phyloP scores from a whole-genome alignment of 2,888 invertebrate genomes.

The Odontocolon sp. region DNA sequence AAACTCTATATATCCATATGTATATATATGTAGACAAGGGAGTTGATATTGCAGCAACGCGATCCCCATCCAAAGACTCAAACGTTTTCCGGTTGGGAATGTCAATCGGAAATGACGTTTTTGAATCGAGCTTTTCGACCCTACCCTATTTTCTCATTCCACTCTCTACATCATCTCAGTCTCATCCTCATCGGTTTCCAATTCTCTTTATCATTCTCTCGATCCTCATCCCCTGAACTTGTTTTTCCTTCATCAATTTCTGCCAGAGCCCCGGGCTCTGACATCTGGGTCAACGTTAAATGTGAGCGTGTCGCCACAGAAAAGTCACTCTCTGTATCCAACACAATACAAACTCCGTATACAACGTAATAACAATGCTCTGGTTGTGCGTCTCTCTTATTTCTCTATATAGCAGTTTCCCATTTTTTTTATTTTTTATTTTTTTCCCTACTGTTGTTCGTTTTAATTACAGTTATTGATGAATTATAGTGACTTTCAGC shows the following conservation, averaged over 20 bases:
- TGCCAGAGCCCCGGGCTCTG: slow-evolving; percentile 1
- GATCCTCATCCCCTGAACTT: neutral
- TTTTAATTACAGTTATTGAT: slow-evolving; percentile 5
- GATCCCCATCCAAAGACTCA: neutral
- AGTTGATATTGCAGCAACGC: neutral
- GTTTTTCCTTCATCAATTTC: slow-evolving; percentile 28
- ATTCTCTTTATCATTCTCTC: neutral
- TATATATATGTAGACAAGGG: neutral
- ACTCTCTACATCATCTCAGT: neutral
- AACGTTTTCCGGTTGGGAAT: neutral
- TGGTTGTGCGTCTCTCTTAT: neutral
- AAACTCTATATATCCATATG: neutral
- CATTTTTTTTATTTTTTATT: neutral
- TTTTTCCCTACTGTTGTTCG: neutral
- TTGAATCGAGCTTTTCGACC: neutral
- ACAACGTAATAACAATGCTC: slow-evolving; percentile 20
- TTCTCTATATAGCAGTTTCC: too few relatives aligned
- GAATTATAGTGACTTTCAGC: neutral
- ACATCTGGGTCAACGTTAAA: slow-evolving; percentile 41
- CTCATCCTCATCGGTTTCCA: neutral
- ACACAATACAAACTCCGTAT: slow-evolving; percentile 6
- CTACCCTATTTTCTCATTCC: neutral
- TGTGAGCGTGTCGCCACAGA: slow-evolving; percentile 5
- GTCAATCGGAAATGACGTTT: slow-evolving; percentile 22
- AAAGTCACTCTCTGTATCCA: slow-evolving; percentile 3